Evolutionary conservation across 1,140 invertebrate species (phyloP).

Genomic region (Danaus plexippus): DNA sequence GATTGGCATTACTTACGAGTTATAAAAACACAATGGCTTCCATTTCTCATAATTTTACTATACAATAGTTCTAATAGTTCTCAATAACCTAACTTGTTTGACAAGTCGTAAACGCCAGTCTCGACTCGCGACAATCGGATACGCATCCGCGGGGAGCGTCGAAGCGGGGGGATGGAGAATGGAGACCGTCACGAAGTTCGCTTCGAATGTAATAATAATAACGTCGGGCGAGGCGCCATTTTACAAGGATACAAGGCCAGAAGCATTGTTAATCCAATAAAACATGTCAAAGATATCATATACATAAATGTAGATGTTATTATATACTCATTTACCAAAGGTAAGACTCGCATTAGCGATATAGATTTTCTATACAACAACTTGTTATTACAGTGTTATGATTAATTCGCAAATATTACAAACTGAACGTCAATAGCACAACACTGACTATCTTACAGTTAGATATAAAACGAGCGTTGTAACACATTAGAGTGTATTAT

Average conservation of each 20-base stretch:
- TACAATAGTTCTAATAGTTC: slow-evolving; percentile 45
- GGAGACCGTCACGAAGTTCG: slow-evolving; percentile 70
- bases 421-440: too few relatives aligned
- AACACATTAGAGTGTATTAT: not conserved
- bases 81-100: slow-evolving; percentile 69
- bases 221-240: slow-evolving; percentile 67
- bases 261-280: slow-evolving; percentile 55
- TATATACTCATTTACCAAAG: slow-evolving; percentile 28
- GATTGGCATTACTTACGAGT: slow-evolving; percentile 41
- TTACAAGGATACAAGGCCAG: slow-evolving; percentile 70
- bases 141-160: slow-evolving; percentile 64
- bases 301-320: slow-evolving; percentile 21
- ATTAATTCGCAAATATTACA: too few relatives aligned
- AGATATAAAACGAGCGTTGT: too few relatives aligned
- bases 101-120: slow-evolving; percentile 68
- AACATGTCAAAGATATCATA: slow-evolving; percentile 20
- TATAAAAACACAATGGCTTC: slow-evolving; percentile 32
- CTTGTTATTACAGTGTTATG: too few relatives aligned
- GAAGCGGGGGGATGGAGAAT: slow-evolving; percentile 48
- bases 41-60: slow-evolving; percentile 37
- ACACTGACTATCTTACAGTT: too few relatives aligned
- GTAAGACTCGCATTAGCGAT: too few relatives aligned
- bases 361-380: not conserved
- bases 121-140: slow-evolving; percentile 69
- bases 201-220: slow-evolving; percentile 70